phyloP scores from a whole-genome alignment of 2,888 invertebrate species.

The Apamea epomidion region DNA sequence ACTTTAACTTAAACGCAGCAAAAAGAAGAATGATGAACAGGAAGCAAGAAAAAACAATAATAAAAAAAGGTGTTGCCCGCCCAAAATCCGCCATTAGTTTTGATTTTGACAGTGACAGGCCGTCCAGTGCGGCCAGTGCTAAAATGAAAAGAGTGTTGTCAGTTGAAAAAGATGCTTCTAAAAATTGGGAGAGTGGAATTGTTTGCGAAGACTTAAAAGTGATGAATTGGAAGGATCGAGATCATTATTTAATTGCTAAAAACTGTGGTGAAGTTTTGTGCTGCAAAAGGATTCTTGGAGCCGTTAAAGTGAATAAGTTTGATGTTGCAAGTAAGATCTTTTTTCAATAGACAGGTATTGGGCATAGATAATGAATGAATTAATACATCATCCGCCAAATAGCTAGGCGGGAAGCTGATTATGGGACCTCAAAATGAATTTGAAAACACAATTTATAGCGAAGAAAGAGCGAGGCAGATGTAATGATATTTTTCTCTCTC shows the following conservation, averaged over 20 bases:
- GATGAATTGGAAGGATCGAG: slow-evolving; percentile 72
- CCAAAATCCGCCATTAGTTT: slow-evolving; percentile 74
- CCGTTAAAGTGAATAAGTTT: slow-evolving; percentile 75
- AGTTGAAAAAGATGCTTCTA: slow-evolving; percentile 68
- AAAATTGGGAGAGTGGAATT: slow-evolving; percentile 79
- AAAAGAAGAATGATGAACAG: slow-evolving; percentile 78
- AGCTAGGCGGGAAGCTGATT: background rate
- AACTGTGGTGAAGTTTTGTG: slow-evolving; percentile 84
- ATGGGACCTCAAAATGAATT: background rate
- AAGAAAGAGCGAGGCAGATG: background rate
- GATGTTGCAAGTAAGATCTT: slow-evolving; percentile 79
- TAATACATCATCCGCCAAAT: background rate
- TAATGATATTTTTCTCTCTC: background rate
- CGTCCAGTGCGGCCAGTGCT: slow-evolving; percentile 79
- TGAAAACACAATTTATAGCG: background rate
- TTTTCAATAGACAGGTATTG: background rate
- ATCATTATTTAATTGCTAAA: slow-evolving; percentile 82
- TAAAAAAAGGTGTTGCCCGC: slow-evolving; percentile 71
- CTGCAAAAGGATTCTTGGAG: slow-evolving; percentile 77
- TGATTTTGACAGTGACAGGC: slow-evolving; percentile 76
- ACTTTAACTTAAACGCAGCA: slow-evolving; percentile 82
- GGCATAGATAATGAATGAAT: too few species aligned
- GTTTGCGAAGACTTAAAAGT: slow-evolving; percentile 83
- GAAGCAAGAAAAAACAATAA: slow-evolving; percentile 73
- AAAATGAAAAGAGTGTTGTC: slow-evolving; percentile 71